Evolutionary conservation across 2,888 invertebrate genomes (phyloP).

Genomic region (Drosophila stalkeri): DNA sequence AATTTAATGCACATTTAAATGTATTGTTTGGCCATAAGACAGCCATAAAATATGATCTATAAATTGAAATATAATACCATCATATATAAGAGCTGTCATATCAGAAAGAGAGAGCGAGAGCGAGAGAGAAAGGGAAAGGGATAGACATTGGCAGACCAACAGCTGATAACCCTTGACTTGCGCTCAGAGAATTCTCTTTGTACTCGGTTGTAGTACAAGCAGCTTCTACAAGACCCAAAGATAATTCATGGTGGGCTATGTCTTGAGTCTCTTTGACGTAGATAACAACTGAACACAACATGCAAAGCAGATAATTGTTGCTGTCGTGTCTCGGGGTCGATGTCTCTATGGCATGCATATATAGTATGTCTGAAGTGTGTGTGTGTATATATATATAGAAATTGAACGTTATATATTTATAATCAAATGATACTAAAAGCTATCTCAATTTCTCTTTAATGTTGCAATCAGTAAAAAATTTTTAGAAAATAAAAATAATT

Average conservation of each 20-base stretch:
- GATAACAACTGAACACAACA: slow-evolving; percentile 38
- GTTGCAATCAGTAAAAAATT: background rate
- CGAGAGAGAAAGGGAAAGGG: background rate
- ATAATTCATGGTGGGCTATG: slow-evolving; percentile 44
- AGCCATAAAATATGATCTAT: slow-evolving; percentile 30
- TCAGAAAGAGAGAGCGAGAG: background rate
- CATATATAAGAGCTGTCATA: slow-evolving; percentile 16
- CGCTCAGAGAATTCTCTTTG: slow-evolving; percentile 16
- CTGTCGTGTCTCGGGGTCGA: slow-evolving; percentile 34
- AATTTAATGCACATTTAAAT: slow-evolving; percentile 73
- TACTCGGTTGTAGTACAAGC: slow-evolving; percentile 18
- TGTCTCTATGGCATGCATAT: slow-evolving; percentile 19
- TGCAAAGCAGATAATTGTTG: slow-evolving; percentile 21
- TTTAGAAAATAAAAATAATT: background rate
- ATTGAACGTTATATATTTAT: slow-evolving; percentile 1
- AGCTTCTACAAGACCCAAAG: slow-evolving; percentile 15
- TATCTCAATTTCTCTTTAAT: background rate
- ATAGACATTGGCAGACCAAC: background rate
- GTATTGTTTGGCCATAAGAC: slow-evolving; percentile 25
- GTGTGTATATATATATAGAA: background rate
- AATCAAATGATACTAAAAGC: slow-evolving; percentile 3
- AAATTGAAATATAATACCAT: slow-evolving; percentile 52
- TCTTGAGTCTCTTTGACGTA: slow-evolving; percentile 12
- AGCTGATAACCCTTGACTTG: slow-evolving; percentile 52
- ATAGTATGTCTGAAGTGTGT: background rate